A percentile compares a stretch with the other conserved stretches of the same genome.
These are phyloP conservation scores for Orientallactaga sibirica DNA, from an alignment of 2,797 vertebrate genomes.

Conservation along the genomic window DNA sequence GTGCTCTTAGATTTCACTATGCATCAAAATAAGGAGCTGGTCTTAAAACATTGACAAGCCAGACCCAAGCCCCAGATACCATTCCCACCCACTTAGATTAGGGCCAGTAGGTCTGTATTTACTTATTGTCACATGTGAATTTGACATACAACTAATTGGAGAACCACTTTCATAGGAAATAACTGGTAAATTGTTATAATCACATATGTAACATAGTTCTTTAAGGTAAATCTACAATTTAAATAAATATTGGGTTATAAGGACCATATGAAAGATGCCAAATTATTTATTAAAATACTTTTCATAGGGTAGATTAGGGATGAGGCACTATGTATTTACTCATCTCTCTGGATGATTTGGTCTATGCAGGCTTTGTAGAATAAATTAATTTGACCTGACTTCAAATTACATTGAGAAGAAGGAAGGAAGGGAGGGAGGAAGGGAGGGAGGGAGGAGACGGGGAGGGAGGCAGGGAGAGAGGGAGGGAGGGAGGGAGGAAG, in stretches of 20 bases:
- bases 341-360: background rate
- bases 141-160: background rate
- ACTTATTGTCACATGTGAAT: constrained; percentile 25
- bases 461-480: background rate
- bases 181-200: background rate
- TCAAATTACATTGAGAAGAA: background rate
- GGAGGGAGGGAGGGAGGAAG: too few species aligned
- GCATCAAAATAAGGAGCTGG: constrained; percentile 20
- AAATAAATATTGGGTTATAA: constrained; percentile 11
- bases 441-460: too few species aligned
- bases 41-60: background rate
- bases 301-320: background rate
- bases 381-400: constrained; percentile 8
- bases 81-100: background rate
- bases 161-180: background rate
- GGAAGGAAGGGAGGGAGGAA: background rate
- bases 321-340: background rate
- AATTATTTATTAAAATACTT: constrained; percentile 23
- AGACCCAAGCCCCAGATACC: background rate
- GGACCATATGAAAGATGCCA: background rate
- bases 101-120: background rate
- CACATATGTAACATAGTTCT: background rate
- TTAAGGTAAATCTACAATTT: constrained; percentile 35
- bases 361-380: background rate
- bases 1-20: constrained; percentile 35